Evolutionary conservation across 2,113 vertebrate species (phyloP).

Genomic region (Salvator merianae): DNA sequence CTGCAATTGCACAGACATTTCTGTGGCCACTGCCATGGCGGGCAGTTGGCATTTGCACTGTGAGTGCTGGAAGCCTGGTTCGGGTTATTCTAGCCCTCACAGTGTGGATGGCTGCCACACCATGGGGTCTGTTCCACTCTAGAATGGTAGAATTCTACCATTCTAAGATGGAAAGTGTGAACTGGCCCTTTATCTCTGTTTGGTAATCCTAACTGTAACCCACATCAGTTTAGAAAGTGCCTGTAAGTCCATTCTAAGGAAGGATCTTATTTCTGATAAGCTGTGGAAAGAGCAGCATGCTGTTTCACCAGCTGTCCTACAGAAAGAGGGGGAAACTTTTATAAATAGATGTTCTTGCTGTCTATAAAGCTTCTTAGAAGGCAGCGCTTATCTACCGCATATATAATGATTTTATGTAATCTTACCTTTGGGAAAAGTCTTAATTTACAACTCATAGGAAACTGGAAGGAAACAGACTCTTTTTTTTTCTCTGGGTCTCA

Average conservation of each 20-base stretch:
- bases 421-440: constrained; percentile 26
- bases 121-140: too few relatives aligned
- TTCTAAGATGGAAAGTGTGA: too few relatives aligned
- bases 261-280: not conserved
- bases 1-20: too few relatives aligned
- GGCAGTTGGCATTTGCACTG: too few relatives aligned
- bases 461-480: constrained; percentile 29
- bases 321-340: constrained; percentile 1
- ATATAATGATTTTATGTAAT: constrained; percentile 44
- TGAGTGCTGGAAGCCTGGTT: too few relatives aligned
- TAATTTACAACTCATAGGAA: constrained; percentile 31
- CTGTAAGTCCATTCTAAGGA: not conserved
- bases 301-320: not conserved
- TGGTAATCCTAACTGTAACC: not conserved
- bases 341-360: constrained; percentile 42
- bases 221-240: not conserved
- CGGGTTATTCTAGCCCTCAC: too few relatives aligned
- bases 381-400: constrained; percentile 21
- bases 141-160: too few relatives aligned
- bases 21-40: too few relatives aligned
- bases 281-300: constrained; percentile 4
- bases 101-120: too few relatives aligned
- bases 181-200: too few relatives aligned
- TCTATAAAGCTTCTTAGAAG: constrained; percentile 23
- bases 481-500: not conserved